phyloP scores from a whole-genome alignment of 2,797 vertebrate species.

The Lophotriccus pileatus region DNA sequence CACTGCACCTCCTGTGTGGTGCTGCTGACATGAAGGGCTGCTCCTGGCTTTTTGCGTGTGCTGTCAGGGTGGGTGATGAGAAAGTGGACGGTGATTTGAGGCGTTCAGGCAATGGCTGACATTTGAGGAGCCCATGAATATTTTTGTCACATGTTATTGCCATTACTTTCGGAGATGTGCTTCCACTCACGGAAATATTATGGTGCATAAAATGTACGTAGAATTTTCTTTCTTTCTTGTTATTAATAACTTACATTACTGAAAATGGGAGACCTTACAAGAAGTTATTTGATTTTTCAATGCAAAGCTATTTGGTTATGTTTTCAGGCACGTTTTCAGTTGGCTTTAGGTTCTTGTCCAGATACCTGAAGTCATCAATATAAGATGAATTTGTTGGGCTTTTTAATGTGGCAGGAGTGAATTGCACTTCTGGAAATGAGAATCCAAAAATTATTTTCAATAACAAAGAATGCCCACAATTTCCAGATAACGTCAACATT shows the following conservation, averaged over 20 bases:
- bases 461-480: background rate
- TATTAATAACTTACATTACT: background rate
- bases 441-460: background rate
- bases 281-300: background rate
- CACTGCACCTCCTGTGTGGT: background rate
- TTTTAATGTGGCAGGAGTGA: background rate
- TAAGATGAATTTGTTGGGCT: background rate
- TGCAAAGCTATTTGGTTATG: background rate
- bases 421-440: background rate
- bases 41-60: background rate
- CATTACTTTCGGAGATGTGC: fast-evolving
- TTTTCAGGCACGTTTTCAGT: background rate
- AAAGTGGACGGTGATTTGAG: background rate
- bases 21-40: background rate
- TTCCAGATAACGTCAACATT: background rate
- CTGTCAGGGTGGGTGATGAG: background rate
- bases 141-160: background rate
- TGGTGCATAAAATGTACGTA: background rate
- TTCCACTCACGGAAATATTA: background rate
- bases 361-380: background rate
- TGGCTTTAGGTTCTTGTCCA: background rate
- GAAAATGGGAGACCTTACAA: background rate
- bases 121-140: background rate
- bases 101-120: background rate
- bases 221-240: background rate